Base-by-base conservation (phyloP, 2,113 vertebrate genomes). In the Excalfactoria chinensis region DNA sequence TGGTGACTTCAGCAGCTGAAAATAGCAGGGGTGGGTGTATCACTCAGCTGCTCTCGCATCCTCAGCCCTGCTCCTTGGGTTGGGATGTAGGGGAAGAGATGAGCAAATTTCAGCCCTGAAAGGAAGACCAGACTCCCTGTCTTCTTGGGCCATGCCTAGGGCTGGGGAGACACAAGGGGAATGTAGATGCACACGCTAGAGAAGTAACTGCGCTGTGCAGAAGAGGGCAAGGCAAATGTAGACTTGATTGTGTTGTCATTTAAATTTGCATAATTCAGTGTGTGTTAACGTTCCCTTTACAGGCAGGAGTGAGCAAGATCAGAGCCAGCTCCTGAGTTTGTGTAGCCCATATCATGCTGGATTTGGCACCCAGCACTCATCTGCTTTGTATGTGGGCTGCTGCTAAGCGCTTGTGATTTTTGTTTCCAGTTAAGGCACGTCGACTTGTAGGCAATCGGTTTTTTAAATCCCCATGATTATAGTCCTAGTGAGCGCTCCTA, bases 1-100 rank as follows among this genome's bases (percentile, higher is more conserved):
- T 43, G 69, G 82, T 94, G 94, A 95, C 74, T 91, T 95, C 95
- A 95, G 82, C 69, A 68, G 62, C 89, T 95, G 87, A 91, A 93
- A 93, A 93, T 89, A 95, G 82, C 60, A 48, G n/a, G n/a, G 80
- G 51, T 25, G 16, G 3, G 64, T 90, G 44, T 48, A 63, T 89
- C 67, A 21, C 51, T 72, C 49, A 46, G 67, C 25, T 71, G n/a
- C 84, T 51, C 43, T 78, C 22, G 8, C 2, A 3, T 75, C 34
- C 70, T n/a, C 51, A 75, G 55, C 59, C 35, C 17, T 78, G 48
- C 37, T 66, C 46, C 49, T 25, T 73, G 85, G 28, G 5, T 28
- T 69, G 51, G 79, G 15, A 10, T 76, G 20, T 56, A 26, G 51
- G 48, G 34, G 30, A 19, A 25, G 68, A 86, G 76, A 56, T 14